These are phyloP conservation scores for Megaceryle torquata DNA, from an alignment of 2,113 vertebrate genomes.

Conservation along the genomic window DNA sequence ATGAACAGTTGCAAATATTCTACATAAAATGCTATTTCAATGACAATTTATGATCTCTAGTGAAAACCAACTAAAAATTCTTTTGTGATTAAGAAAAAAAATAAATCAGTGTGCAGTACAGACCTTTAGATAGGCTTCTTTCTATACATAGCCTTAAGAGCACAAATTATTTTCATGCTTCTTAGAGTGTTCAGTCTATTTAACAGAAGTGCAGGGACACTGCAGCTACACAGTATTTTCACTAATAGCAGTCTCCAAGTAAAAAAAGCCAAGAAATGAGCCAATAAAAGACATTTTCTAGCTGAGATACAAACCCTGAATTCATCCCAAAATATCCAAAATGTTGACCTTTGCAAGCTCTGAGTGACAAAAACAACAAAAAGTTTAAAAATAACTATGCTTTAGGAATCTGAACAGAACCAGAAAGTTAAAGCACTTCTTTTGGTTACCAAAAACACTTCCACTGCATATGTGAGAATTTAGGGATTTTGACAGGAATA, in stretches of 20 bases:
- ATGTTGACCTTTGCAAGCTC: neutral
- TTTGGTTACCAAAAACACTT: neutral
- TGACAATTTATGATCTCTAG: neutral
- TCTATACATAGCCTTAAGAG: neutral
- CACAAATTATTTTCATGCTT: slow-evolving; percentile 24
- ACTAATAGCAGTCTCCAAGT: neutral
- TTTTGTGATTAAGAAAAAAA: neutral
- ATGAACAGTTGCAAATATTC: neutral
- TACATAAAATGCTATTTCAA: neutral
- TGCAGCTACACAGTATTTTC: neutral
- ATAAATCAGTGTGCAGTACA: neutral
- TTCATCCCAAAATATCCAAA: neutral
- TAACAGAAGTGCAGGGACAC: neutral
- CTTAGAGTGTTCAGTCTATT: slow-evolving; percentile 1
- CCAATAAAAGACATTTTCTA: neutral
- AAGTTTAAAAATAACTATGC: no score
- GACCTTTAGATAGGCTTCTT: neutral
- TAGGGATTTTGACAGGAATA: neutral
- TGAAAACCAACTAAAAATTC: neutral
- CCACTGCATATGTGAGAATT: neutral
- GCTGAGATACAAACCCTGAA: neutral
- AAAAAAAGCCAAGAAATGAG: neutral
- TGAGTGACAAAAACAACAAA: neutral
- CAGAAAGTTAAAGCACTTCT: neutral
- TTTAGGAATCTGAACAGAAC: neutral